A percentile compares a stretch with the other conserved stretches of the same genome.
phyloP scores from a whole-genome alignment of 2,113 vertebrate species.

The Diphyllodes magnificus region DNA sequence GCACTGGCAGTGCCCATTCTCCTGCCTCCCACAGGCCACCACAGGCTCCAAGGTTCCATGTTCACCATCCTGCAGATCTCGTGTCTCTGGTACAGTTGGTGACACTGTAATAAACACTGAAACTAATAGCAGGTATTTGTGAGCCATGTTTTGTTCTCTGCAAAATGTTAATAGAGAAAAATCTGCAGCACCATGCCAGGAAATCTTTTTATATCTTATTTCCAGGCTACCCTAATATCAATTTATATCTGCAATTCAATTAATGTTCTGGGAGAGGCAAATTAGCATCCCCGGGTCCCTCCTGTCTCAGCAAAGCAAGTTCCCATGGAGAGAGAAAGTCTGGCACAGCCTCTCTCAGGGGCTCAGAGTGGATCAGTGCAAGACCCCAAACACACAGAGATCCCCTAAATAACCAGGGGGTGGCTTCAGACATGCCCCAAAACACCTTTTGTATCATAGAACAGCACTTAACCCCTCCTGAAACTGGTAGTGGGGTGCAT shows the following conservation, averaged over 20 bases:
- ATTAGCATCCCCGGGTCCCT: neutral
- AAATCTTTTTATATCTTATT: constrained; percentile 25
- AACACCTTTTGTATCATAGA: neutral
- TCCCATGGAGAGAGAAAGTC: neutral
- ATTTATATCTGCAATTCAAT: constrained; percentile 2
- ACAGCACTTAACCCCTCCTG: neutral
- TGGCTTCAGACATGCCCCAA: neutral
- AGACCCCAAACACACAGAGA: neutral
- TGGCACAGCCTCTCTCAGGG: neutral
- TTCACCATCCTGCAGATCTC: neutral
- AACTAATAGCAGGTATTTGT: neutral
- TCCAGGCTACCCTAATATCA: neutral
- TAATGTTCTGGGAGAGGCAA: neutral
- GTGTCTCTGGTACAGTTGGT: neutral
- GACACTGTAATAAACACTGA: neutral
- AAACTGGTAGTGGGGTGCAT: neutral
- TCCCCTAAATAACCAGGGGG: neutral
- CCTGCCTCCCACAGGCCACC: neutral
- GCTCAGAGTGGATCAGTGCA: neutral
- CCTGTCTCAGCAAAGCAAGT: neutral
- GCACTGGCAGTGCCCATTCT: neutral
- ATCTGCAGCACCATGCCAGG: neutral
- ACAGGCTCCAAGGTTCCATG: rapidly evolving
- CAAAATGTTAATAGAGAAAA: constrained; percentile 17
- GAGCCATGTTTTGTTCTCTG: neutral